phyloP scores from a whole-genome alignment of 2,797 vertebrate genomes.

The Myripristis murdjan region DNA sequence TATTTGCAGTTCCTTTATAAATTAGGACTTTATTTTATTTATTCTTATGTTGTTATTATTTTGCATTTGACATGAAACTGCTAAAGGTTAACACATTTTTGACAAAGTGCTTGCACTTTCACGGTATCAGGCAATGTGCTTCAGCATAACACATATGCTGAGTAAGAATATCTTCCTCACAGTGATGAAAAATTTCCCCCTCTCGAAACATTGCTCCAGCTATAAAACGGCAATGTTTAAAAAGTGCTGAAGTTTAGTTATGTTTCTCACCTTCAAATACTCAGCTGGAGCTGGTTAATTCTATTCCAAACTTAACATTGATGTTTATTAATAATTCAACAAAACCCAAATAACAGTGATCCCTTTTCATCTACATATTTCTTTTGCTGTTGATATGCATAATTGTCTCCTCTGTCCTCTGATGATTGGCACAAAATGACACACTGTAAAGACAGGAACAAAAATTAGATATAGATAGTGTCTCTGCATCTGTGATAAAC shows the following conservation, averaged over 20 bases:
- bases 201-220: not conserved
- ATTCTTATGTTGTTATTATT: no score
- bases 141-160: slow-evolving; percentile 22
- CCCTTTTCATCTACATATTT: slow-evolving; percentile 32
- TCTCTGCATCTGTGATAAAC: slow-evolving; percentile 10
- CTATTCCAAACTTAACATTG: slow-evolving; percentile 27
- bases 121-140: not conserved
- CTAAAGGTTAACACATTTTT: no score
- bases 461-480: not conserved
- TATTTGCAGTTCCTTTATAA: no score
- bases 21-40: no score
- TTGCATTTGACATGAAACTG: no score
- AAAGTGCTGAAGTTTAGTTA: slow-evolving; percentile 19
- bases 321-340: slow-evolving; percentile 37
- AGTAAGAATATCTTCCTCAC: slow-evolving; percentile 22
- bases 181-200: slow-evolving; percentile 33
- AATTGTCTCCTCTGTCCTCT: slow-evolving; percentile 5
- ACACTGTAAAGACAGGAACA: slow-evolving; percentile 24
- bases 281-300: slow-evolving; percentile 10
- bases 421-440: slow-evolving; percentile 15
- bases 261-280: slow-evolving; percentile 31
- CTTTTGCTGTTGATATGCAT: slow-evolving; percentile 23
- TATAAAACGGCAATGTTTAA: slow-evolving; percentile 28
- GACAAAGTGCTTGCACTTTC: no score
- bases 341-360: slow-evolving; percentile 37